Percentiles rank a stretch among this genome's conserved stretches.
These are phyloP conservation scores for Lindbergichthys nudifrons DNA, from an alignment of 2,797 vertebrate genomes.

Conservation along the genomic window DNA sequence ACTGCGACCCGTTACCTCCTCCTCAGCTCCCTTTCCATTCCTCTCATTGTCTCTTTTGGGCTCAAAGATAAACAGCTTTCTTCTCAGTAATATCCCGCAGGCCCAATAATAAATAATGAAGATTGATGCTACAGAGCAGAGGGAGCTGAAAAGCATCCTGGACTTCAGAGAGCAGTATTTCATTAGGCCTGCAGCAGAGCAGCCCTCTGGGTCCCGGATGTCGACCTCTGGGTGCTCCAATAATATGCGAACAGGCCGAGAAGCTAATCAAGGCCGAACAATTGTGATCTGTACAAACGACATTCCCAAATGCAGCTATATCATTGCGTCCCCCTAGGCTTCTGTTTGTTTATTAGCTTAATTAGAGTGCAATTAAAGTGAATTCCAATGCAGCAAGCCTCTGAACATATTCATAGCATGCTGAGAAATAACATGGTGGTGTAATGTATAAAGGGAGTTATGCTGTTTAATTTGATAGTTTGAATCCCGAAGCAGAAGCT, in stretches of 20 bases:
- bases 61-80: slow-evolving; percentile 61
- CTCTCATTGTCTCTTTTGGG: slow-evolving; percentile 42
- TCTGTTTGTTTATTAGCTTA: slow-evolving; percentile 79
- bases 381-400: slow-evolving; percentile 53
- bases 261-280: slow-evolving; percentile 71
- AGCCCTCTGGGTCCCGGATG: slow-evolving; percentile 30
- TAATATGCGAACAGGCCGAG: slow-evolving; percentile 54
- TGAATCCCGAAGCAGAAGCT: slow-evolving; percentile 46
- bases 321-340: slow-evolving; percentile 63
- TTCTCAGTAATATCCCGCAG: slow-evolving; percentile 60
- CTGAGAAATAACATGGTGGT: slow-evolving; percentile 41
- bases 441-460: slow-evolving; percentile 43
- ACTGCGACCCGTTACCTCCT: slow-evolving; percentile 31
- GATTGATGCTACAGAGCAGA: slow-evolving; percentile 54
- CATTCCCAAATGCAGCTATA: slow-evolving; percentile 52
- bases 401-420: slow-evolving; percentile 45
- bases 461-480: slow-evolving; percentile 49
- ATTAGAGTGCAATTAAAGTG: slow-evolving; percentile 72
- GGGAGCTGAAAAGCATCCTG: slow-evolving; percentile 43
- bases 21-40: slow-evolving; percentile 6
- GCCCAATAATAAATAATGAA: slow-evolving; percentile 64
- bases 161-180: slow-evolving; percentile 62
- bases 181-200: slow-evolving; percentile 54
- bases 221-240: slow-evolving; percentile 62
- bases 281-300: slow-evolving; percentile 71